A percentile compares a stretch with the other conserved stretches of the same genome.
These are phyloP conservation scores for Leptoclinus maculatus DNA, from an alignment of 2,797 vertebrate genomes.

Conservation along the genomic window DNA sequence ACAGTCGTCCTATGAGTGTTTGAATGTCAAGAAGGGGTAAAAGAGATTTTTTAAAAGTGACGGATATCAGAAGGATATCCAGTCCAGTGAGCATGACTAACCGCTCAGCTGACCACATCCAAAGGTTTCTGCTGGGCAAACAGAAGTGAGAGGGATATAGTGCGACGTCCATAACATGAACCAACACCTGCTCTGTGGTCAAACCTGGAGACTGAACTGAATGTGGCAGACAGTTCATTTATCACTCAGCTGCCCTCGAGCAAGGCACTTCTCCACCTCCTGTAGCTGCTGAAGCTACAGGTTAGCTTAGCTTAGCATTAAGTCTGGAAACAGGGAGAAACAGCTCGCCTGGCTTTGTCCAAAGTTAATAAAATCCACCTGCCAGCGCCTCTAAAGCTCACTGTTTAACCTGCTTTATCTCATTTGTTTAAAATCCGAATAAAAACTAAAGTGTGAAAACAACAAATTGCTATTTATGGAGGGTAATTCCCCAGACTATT, in stretches of 20 bases:
- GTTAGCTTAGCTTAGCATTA: background rate
- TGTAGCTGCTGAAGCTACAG: background rate
- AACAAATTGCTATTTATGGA: background rate
- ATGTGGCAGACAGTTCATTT: conserved; percentile 19
- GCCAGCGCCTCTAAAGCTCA: background rate
- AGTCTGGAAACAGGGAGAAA: background rate
- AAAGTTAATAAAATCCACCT: background rate
- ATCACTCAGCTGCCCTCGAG: conserved; percentile 18
- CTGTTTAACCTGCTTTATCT: background rate
- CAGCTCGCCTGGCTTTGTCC: no score
- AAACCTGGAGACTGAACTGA: conserved; percentile 23
- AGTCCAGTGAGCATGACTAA: conserved; percentile 57
- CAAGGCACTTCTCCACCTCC: conserved; percentile 11
- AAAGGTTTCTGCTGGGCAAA: conserved; percentile 21
- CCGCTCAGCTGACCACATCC: conserved; percentile 58
- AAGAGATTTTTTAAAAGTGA: conserved; percentile 22
- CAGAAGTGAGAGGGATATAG: conserved; percentile 8
- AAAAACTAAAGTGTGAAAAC: background rate
- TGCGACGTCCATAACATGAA: conserved; percentile 10
- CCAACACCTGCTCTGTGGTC: conserved; percentile 27
- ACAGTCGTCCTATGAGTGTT: background rate
- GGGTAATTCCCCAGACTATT: no score
- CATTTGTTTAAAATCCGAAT: background rate
- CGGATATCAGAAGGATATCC: conserved; percentile 35
- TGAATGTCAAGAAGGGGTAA: background rate